Evolutionary conservation across 2,113 vertebrate species (phyloP).

Genomic region (Climacteris rufus): DNA sequence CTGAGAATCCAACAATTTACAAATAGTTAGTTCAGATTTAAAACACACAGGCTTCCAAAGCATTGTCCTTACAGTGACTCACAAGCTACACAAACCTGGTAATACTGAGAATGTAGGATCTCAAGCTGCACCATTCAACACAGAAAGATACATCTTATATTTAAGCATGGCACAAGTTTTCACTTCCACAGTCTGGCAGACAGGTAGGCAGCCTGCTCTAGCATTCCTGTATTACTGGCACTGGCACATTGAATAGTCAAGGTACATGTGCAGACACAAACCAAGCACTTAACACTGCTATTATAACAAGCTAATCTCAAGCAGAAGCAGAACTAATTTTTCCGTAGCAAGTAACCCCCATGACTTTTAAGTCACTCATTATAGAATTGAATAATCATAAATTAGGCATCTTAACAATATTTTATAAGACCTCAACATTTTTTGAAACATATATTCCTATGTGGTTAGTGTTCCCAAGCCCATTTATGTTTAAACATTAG

Average conservation of each 20-base stretch:
- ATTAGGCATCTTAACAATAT: neutral
- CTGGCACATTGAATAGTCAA: neutral
- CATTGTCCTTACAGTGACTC: neutral
- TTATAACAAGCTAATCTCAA: neutral
- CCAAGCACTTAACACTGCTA: neutral
- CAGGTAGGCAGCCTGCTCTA: neutral
- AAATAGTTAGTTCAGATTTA: neutral
- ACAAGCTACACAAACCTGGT: neutral
- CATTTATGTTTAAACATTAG: neutral
- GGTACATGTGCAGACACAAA: neutral
- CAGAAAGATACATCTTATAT: neutral
- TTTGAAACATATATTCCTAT: neutral
- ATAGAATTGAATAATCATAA: neutral
- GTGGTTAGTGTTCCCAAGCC: neutral
- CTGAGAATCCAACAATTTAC: neutral
- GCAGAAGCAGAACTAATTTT: neutral
- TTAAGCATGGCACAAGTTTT: neutral
- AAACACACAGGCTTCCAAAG: neutral
- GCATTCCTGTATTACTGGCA: neutral
- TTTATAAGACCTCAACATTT: neutral
- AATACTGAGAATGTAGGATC: neutral
- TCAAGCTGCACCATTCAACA: neutral
- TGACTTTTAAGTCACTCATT: neutral
- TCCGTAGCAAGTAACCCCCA: neutral
- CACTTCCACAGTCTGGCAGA: neutral